Conservation (phyloP, 2,888 invertebrate genomes). For the Nomada ruficornis region DNA sequence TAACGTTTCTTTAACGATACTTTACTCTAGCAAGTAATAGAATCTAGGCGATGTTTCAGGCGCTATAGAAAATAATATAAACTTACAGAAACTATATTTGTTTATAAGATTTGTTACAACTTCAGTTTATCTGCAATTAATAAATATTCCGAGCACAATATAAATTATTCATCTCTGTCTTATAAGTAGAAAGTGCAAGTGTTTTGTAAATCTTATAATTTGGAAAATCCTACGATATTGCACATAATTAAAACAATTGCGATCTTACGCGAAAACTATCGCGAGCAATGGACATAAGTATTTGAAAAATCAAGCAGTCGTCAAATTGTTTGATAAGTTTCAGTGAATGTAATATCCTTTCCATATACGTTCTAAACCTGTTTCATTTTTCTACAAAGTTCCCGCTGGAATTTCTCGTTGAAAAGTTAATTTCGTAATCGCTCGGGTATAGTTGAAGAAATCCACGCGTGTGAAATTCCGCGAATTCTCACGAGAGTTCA, state of each 20-base stretch:
- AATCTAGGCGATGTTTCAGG: too few relatives aligned
- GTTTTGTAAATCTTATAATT: not conserved
- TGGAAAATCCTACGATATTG: not conserved
- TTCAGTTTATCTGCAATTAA: too few relatives aligned
- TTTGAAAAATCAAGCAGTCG: not conserved
- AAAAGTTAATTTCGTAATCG: constrained; percentile 44
- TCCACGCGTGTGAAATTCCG: constrained; percentile 21
- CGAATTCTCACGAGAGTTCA: not conserved
- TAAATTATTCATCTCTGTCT: not conserved
- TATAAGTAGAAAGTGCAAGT: constrained; percentile 3
- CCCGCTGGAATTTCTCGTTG: constrained; percentile 11
- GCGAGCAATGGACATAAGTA: too few relatives aligned
- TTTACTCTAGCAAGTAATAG: too few relatives aligned
- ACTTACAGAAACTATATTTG: too few relatives aligned
- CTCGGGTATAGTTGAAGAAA: constrained; percentile 27
- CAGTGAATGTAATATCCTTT: constrained; percentile 25
- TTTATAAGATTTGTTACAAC: too few relatives aligned
- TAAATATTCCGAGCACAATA: not conserved
- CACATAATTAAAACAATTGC: not conserved
- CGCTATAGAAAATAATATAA: too few relatives aligned
- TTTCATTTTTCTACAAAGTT: constrained; percentile 21
- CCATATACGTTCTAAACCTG: constrained; percentile 42
- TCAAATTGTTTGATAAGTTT: constrained; percentile 16
- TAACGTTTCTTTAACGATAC: too few relatives aligned
- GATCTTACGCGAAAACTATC: not conserved